Base-by-base conservation (phyloP, 2,888 invertebrate species). In the Dynastes grantii region DNA sequence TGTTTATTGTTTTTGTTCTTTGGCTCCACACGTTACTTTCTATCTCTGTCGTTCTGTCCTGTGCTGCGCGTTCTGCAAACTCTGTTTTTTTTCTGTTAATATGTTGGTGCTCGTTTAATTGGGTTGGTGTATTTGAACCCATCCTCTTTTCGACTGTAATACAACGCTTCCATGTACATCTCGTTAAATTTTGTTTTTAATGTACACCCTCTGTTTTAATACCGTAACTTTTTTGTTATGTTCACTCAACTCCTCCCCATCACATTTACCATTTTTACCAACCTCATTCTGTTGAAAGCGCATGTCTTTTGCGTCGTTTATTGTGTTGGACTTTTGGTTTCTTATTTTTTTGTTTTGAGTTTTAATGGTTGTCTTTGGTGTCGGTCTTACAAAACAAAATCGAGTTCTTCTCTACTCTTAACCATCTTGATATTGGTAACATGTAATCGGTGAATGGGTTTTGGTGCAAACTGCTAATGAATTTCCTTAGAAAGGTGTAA, bases 11-110 rank as follows among this genome's bases (percentile, higher is more conserved):
- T 49, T 64, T 76, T 64, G 37, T 22, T 76, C 29, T 77, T 61
- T 68, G 70, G 73, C 71, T 71, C 64, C 64, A 76, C 67, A 65
- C 67, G 22, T 76, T 40, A 22, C 32, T 76, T 67, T 65, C 49
- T 76, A 22, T 76, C 37, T 45, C 49, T 76, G 40, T 71, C 75
- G 71, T 78, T 77, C 71, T 77, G 77, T 77, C 77, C 77, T 77
- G 77, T 77, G 73, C 63, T 76, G 76, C 67, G 76, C 67, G 61
- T 65, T 64, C 40, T 67, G 76, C 65, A 64, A 68, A 58, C 32
- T 73, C 22, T 22, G 22, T 22, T 22, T 22, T 58, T 58, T 73
- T 73, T 22, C n/a, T 55, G n/a, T 58, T 58, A 22, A 58, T 58
- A 58, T 58, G 27, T 40, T 73, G 53, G 70, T 70, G 73, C 73